Base-by-base conservation (phyloP, 2,888 invertebrate genomes). In the Ectemnius lituratus region DNA sequence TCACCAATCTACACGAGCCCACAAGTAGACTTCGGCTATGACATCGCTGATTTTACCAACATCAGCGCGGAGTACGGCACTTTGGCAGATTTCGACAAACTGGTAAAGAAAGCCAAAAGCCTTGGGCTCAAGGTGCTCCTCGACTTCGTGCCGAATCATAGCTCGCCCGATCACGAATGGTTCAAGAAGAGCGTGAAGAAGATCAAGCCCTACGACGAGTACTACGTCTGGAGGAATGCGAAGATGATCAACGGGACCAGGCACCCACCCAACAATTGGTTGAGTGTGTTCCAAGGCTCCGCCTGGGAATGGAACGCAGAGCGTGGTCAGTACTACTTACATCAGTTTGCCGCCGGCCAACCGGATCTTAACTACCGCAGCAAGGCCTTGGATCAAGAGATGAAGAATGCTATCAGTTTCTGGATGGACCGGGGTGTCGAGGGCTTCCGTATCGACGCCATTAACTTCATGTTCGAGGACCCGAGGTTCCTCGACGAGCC, bases 101-200 rank as follows among this genome's bases (percentile, higher is more conserved):
- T 93, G 2, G 83, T 91, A 0, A 76, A 80, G 0, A 88, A 87
- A 67, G 91, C 92, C 0, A 90, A 91, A n/a, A 76, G 84, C 0
- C 77, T 92, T 4, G 90, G 89, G 78, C 4, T 89, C 1, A 89
- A 87, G 65, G 87, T 89, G 5, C 88, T 92, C 20, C 80, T 92
- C 58, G 92, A 92, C 81, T 92, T 92, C 79, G 92, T 92, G 18
- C 92, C 92, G 0, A 92, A 92, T 89, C 96, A 96, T 85, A 93
- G 95, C 0, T 96, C 96, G 78, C 94, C 95, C 60, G 92, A 95
- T 79, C 95, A 97, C 62, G 93, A 94, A 2, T 98, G 98, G 95
- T 98, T 98, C 90, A 88, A 90, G 20, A 92, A 94, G 67, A 97
- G 97, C 0, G 92, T 94, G 2, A 91, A 92, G 0, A 90, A 91